These are phyloP conservation scores for Pseudomugil gertrudae DNA, from an alignment of 2,797 vertebrate species.

Conservation along the genomic window DNA sequence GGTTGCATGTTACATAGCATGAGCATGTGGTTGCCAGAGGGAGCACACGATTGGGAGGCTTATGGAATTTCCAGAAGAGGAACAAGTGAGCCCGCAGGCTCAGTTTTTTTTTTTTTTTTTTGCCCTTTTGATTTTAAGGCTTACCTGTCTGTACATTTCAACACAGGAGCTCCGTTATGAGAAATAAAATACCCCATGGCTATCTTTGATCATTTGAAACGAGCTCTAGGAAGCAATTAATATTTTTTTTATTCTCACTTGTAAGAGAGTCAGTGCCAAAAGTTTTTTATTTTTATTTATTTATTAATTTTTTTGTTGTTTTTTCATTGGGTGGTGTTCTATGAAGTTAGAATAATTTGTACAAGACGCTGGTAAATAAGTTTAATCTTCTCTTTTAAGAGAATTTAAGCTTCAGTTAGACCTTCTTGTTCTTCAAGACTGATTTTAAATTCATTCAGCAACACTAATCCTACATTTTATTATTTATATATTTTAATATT, in stretches of 20 bases:
- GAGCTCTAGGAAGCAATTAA: constrained; percentile 23
- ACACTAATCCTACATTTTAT: too few relatives aligned
- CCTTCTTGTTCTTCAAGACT: too few relatives aligned
- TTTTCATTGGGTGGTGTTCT: too few relatives aligned
- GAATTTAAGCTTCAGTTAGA: too few relatives aligned
- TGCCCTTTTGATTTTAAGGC: constrained; percentile 58
- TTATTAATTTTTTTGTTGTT: too few relatives aligned
- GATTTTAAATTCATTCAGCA: too few relatives aligned
- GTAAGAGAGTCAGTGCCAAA: too few relatives aligned
- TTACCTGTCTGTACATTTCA: constrained; percentile 74
- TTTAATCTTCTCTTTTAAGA: not conserved
- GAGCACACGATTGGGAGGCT: constrained; percentile 49
- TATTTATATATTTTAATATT: too few relatives aligned
- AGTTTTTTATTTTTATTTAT: not conserved
- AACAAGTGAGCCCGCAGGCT: constrained; percentile 70
- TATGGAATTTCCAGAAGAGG: constrained; percentile 75
- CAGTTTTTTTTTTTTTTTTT: too few relatives aligned
- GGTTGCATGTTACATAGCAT: constrained; percentile 47
- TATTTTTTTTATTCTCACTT: constrained; percentile 1
- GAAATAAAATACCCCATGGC: constrained; percentile 32
- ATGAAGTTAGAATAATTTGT: not conserved
- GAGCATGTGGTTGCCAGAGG: constrained; percentile 41
- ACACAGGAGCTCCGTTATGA: constrained; percentile 38
- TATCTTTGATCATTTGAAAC: constrained; percentile 14
- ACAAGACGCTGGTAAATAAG: not conserved